These are phyloP conservation scores for Alosa alosa DNA, from an alignment of 2,113 vertebrate species.

Conservation along the genomic window DNA sequence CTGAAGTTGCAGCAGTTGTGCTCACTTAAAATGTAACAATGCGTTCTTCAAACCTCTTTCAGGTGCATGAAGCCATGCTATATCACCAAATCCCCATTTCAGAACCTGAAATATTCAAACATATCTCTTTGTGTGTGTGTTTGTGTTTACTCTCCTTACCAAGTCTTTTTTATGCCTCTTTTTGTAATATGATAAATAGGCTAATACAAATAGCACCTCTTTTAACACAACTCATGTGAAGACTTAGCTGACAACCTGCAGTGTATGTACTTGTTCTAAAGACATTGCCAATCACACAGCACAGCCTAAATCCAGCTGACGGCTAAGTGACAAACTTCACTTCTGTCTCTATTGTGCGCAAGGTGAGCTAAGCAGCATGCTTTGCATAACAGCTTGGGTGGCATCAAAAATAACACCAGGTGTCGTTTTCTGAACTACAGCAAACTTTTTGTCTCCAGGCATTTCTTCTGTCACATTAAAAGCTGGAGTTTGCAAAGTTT, in stretches of 20 bases:
- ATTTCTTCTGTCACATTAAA: not conserved
- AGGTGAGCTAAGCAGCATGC: not conserved
- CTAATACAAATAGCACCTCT: not conserved
- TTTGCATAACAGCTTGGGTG: not conserved
- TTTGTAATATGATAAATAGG: not conserved
- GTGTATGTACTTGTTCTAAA: not conserved
- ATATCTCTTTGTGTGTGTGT: not conserved
- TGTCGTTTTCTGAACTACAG: not conserved
- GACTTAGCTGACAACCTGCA: not conserved
- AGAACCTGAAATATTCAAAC: not conserved
- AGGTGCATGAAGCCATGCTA: not conserved
- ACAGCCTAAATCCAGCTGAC: not conserved
- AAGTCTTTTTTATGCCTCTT: not conserved
- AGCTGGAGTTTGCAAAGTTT: constrained; percentile 5
- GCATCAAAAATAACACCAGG: constrained; percentile 10
- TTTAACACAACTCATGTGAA: not conserved
- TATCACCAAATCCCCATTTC: not conserved
- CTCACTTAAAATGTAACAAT: constrained; percentile 15
- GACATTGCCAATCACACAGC: not conserved
- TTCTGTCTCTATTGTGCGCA: not conserved
- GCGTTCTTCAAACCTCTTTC: not conserved
- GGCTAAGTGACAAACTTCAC: not conserved
- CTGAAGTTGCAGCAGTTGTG: constrained; percentile 27
- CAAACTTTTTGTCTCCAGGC: constrained; percentile 13
- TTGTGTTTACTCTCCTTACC: not conserved